Conservation (phyloP, 2,888 invertebrate species). For the Pachliopta kotzebuea region DNA sequence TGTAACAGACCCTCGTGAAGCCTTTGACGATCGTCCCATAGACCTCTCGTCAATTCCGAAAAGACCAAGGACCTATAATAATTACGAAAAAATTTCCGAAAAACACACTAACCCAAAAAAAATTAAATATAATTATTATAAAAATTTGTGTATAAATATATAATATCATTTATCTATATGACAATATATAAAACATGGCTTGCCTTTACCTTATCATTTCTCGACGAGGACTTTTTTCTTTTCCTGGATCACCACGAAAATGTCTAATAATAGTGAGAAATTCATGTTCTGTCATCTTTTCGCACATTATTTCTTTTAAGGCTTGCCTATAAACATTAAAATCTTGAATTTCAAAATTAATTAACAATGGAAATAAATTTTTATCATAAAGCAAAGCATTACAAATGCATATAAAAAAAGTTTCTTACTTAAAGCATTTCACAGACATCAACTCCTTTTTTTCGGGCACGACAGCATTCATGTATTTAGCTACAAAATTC, state of each 20-base stretch:
- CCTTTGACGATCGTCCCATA: constrained; percentile 84
- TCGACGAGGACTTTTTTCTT: constrained; percentile 62
- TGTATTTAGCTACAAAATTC: constrained; percentile 86
- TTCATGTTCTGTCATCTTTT: constrained; percentile 89
- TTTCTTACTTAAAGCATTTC: constrained; percentile 67
- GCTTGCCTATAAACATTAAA: constrained; percentile 76
- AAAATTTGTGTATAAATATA: too few relatives aligned
- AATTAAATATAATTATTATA: too few relatives aligned
- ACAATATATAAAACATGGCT: neutral
- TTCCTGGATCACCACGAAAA: constrained; percentile 83
- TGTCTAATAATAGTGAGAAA: constrained; percentile 87
- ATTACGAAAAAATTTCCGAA: neutral
- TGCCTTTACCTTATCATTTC: constrained; percentile 63
- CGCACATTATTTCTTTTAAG: constrained; percentile 83
- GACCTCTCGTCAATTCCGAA: constrained; percentile 84
- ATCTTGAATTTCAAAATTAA: constrained; percentile 1
- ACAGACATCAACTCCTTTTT: constrained; percentile 69
- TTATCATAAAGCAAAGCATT: neutral
- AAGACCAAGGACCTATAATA: constrained; percentile 83
- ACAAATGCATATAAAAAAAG: neutral
- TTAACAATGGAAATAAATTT: constrained; percentile 13
- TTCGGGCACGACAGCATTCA: constrained; percentile 64
- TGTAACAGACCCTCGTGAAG: constrained; percentile 62
- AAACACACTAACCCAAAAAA: too few relatives aligned
- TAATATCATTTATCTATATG: too few relatives aligned